Evolutionary conservation across 1,140 invertebrate genomes (phyloP), one percentile per base, ranked within the genome.

Genomic region (Octopus bimaculoides): DNA sequence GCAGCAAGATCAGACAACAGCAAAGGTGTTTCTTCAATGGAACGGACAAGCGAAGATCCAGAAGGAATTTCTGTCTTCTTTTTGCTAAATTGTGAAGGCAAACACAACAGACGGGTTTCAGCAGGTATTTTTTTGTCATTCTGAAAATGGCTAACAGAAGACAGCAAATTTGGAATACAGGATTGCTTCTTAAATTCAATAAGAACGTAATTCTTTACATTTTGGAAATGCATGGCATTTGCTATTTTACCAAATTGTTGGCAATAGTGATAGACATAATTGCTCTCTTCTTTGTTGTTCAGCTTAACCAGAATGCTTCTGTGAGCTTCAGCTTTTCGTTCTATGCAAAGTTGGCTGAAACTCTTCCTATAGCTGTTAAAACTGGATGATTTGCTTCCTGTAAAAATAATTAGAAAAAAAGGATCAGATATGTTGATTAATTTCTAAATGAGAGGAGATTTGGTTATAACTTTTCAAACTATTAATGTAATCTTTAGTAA

Each of bases 241-340:
- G 83, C 82, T 6, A 90, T 81, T n/a, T 74, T 71, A 52, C 88
- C 88, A 80, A 83, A 86, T 52, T 86, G 81, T 14, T 80, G 76
- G 56, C 85, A 88, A 82, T 86, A 86, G 4, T 80, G 74, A 77
- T 83, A 79, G 17, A 90, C 78, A 56, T 88, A 83, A 41, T 55
- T 52, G 79, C 83, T 84, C 26, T 86, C 87, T 17, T 85, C 71
- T 81, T 88, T 86, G 10, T 85, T 88, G 17, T 85, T 80, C 0
- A 89, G 86, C 79, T 89, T 87, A 10, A 90, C 83, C 26, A 90
- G 69, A 74, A 89, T 81, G 87, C 93, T 93, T 79, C 91, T 87
- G 71, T 89, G 87, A 8, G 94, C 93, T 89, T 94, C 90, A 26
- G 86, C 82, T 87, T 91, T 90, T 83, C 92, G 81, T 5, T 66